Evolutionary conservation across 2,888 invertebrate species (phyloP), one percentile per base, ranked within the genome.

Genomic region (Frankliniella intonsa): DNA sequence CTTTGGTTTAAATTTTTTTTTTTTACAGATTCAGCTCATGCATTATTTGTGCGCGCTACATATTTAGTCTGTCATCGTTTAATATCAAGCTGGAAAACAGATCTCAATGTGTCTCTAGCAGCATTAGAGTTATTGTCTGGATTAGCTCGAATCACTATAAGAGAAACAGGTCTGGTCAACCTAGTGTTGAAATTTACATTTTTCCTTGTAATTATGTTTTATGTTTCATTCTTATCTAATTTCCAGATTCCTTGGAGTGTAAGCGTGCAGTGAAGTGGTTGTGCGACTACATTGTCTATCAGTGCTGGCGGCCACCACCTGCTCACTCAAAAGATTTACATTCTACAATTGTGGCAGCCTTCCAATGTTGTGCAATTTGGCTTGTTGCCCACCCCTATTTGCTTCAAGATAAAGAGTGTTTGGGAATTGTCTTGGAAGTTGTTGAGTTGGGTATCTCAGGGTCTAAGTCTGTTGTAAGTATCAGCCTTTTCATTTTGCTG

Each of bases 391-490:
- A 98, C 88, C 96, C 97, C 11, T 93, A 94, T 86, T 90, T 99
- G 82, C 90, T 99, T 81, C 92, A 95, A 87, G 98, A 98, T 87
- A 94, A 95, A 85, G 97, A 97, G 87, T 97, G 97, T 87, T 91
- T 99, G 65, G 94, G 95, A 84, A 96, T 96, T 62, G 95, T 99
- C 82, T 91, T 99, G 84, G 98, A 99, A 89, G 98, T 98, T 0
- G 96, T 98, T 2, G 99, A 99, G 88, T 91, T 99, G 50, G 99
- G 99, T 82, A 96, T 99, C 82, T 98, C 98, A 0, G 99, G 99
- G 22, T 93, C 96, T 11, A 98, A 98, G 89, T 91, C 91, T 80
- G 90, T 90, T 88, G 90, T 90, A 86, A 84, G 82, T 82, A 80
- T 81, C 80, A 65, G 79, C 0, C n/a, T n/a, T 19, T n/a, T 80